A percentile compares a stretch with the other conserved stretches of the same genome.
Conservation (phyloP, 1,140 invertebrate genomes). For the Sitobion miscanthi region DNA sequence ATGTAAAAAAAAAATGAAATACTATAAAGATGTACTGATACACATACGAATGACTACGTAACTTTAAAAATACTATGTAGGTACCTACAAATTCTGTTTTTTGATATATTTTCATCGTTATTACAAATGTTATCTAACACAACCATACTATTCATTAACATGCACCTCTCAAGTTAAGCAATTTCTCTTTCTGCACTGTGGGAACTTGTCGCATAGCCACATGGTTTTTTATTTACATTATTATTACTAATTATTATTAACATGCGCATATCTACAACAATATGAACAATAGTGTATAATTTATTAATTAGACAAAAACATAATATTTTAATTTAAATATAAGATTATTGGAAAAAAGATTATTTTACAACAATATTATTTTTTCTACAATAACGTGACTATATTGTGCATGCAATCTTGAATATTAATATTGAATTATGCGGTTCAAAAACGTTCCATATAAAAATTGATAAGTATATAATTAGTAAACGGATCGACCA, state of each 20-base stretch:
- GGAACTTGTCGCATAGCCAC: not conserved
- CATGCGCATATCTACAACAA: not conserved
- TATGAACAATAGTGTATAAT: not conserved
- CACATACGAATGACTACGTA: not conserved
- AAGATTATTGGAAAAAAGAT: not conserved
- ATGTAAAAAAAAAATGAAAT: not conserved
- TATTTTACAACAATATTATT: slow-evolving; percentile 16
- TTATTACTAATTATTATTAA: not conserved
- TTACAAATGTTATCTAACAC: not conserved
- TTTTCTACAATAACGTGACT: not conserved
- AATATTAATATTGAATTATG: not conserved
- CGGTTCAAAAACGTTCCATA: not conserved
- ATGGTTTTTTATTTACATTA: not conserved
- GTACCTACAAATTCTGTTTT: not conserved
- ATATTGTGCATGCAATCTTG: not conserved
- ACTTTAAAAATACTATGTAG: not conserved
- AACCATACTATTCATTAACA: not conserved
- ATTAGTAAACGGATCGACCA: not conserved
- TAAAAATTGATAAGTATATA: not conserved
- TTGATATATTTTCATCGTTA: not conserved
- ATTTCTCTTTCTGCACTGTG: not conserved
- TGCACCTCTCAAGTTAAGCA: not conserved
- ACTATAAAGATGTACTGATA: not conserved
- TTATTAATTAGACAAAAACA: not conserved
- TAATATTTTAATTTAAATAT: not conserved